A percentile compares a stretch with the other conserved stretches of the same genome.
phyloP scores from a whole-genome alignment of 2,888 invertebrate genomes.

The Agrotis exclamationis region DNA sequence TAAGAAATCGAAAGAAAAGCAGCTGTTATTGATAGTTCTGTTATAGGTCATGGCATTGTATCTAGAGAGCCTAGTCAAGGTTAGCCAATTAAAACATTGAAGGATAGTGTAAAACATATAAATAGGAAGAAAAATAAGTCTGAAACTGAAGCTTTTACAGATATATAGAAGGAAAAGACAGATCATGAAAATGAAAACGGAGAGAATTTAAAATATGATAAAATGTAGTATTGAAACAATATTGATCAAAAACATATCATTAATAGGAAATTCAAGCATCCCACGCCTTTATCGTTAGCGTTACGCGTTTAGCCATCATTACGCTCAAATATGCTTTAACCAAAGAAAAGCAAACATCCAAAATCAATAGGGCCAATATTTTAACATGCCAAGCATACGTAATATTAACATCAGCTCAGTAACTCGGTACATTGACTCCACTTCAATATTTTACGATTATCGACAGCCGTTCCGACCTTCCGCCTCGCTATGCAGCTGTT shows the following conservation, averaged over 20 bases:
- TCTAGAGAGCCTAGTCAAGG: neutral
- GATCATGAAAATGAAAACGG: no score
- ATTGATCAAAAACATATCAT: neutral
- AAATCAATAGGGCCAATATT: slow-evolving; percentile 49
- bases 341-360: slow-evolving; percentile 24
- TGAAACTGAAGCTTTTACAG: neutral
- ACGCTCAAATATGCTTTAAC: slow-evolving; percentile 4
- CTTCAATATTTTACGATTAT: slow-evolving; percentile 67
- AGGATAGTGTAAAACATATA: neutral
- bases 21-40: neutral
- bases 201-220: neutral
- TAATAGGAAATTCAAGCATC: neutral
- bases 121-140: neutral
- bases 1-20: slow-evolving; percentile 3
- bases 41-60: neutral
- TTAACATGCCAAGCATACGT: slow-evolving; percentile 27
- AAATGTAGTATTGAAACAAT: neutral
- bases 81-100: neutral
- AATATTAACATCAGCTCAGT: slow-evolving; percentile 45
- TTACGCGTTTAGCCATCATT: slow-evolving; percentile 3
- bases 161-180: neutral
- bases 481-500: slow-evolving; percentile 58
- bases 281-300: slow-evolving; percentile 6
- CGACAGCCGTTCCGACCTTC: slow-evolving; percentile 60
- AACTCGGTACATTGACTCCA: slow-evolving; percentile 63